Percentiles rank a stretch among this genome's conserved stretches.
Conservation (phyloP, 2,113 vertebrate genomes). For the Aspiorhynchus laticeps region DNA sequence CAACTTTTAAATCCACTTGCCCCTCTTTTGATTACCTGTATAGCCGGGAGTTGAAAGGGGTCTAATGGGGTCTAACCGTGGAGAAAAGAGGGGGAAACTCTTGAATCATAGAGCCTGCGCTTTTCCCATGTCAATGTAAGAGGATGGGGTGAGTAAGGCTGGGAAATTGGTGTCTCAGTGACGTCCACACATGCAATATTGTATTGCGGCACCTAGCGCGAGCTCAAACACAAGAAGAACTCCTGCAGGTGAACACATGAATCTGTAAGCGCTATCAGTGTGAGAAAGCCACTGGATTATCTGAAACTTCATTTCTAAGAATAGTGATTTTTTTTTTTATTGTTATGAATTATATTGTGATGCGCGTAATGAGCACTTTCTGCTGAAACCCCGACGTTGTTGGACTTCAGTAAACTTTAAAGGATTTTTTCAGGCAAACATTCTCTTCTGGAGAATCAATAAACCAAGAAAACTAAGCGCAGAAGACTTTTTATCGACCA, state of each 20-base stretch:
- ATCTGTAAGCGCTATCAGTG: background rate
- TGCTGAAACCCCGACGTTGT: background rate
- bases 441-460: background rate
- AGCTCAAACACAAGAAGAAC: background rate
- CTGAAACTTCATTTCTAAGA: background rate
- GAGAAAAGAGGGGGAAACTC: background rate
- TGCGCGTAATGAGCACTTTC: background rate
- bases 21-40: background rate
- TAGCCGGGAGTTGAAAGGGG: background rate
- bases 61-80: too few species aligned
- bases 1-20: too few species aligned
- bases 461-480: background rate
- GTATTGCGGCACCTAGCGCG: background rate
- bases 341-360: background rate
- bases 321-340: background rate
- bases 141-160: conserved; percentile 20
- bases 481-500: background rate
- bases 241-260: background rate
- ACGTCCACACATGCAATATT: conserved; percentile 20
- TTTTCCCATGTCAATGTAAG: background rate
- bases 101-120: background rate
- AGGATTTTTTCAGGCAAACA: background rate
- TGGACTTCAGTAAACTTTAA: conserved; percentile 8
- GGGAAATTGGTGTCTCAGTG: background rate
- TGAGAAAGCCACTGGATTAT: background rate